Conservation (phyloP, 2,797 vertebrate genomes). For the Psittacula echo region DNA sequence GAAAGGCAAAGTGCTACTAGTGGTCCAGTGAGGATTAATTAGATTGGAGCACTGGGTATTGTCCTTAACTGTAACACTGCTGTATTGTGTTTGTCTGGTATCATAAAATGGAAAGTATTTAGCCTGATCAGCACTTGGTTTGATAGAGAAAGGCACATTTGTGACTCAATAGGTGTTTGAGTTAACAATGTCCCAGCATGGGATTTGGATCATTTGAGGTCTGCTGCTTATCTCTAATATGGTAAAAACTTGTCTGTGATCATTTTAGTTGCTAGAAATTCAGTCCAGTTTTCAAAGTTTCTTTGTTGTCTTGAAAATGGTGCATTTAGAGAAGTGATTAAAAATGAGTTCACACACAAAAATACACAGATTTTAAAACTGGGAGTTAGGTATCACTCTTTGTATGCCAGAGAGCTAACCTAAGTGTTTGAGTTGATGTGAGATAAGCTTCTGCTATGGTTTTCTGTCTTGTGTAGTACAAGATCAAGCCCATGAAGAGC, state of each 20-base stretch:
- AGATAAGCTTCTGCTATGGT: background rate
- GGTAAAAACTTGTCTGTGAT: background rate
- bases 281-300: background rate
- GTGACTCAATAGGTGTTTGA: background rate
- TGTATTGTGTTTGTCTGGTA: background rate
- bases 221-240: background rate
- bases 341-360: background rate
- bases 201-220: background rate
- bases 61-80: background rate
- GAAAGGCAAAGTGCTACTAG: background rate
- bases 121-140: background rate
- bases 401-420: background rate
- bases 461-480: background rate
- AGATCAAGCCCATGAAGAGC: background rate
- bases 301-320: background rate
- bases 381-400: background rate
- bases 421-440: background rate
- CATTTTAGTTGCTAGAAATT: background rate
- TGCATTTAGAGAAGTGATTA: background rate
- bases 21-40: background rate
- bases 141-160: background rate
- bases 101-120: background rate
- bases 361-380: background rate
- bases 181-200: background rate
- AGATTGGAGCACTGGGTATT: background rate